These are phyloP conservation scores for Upupa epops DNA, from an alignment of 2,113 vertebrate genomes.

Conservation along the genomic window DNA sequence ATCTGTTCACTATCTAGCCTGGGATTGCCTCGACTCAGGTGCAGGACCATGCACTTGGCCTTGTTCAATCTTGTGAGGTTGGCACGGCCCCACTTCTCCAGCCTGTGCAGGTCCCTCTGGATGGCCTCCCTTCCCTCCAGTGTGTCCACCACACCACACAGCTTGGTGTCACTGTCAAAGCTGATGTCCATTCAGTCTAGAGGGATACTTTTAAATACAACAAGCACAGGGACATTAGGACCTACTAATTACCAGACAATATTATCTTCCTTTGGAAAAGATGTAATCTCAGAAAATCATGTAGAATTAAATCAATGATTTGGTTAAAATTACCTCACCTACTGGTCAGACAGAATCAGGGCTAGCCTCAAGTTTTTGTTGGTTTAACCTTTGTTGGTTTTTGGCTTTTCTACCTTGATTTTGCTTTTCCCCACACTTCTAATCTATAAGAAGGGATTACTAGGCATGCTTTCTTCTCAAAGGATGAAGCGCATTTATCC, in stretches of 20 bases:
- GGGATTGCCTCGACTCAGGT: too few species aligned
- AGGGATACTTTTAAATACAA: not conserved
- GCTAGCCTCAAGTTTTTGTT: not conserved
- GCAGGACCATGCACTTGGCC: too few species aligned
- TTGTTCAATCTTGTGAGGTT: too few species aligned
- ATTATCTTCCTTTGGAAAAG: not conserved
- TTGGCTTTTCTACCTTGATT: not conserved
- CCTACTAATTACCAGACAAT: not conserved
- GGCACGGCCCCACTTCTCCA: too few species aligned
- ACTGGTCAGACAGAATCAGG: not conserved
- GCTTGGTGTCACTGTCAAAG: too few species aligned
- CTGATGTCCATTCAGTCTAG: not conserved
- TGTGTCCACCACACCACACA: too few species aligned
- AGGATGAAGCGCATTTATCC: not conserved
- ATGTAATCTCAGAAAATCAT: not conserved
- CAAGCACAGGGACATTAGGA: accelerated
- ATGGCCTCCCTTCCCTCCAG: too few species aligned
- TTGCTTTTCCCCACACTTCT: accelerated
- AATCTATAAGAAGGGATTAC: not conserved
- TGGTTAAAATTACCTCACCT: not conserved
- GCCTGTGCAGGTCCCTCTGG: too few species aligned
- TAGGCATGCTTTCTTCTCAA: not conserved
- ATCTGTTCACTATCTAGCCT: too few species aligned
- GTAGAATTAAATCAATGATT: not conserved
- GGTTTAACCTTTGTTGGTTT: too few species aligned